Percentiles rank a stretch among this genome's conserved stretches.
phyloP scores from a whole-genome alignment of 1,140 invertebrate genomes.

The Eurosta solidaginis region DNA sequence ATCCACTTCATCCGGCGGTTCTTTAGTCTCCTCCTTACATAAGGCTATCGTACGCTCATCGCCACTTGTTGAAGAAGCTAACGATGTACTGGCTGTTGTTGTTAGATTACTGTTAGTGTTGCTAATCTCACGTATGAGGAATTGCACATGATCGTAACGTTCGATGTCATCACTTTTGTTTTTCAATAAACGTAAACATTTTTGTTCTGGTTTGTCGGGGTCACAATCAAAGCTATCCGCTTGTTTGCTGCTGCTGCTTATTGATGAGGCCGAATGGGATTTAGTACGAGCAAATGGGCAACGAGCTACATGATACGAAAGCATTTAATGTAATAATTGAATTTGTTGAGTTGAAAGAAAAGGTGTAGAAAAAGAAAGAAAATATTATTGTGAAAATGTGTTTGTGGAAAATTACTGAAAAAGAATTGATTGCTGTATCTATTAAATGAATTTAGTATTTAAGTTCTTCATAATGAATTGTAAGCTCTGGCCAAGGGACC shows the following conservation, averaged over 20 bases:
- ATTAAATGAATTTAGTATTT: no score
- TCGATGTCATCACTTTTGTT: conserved; percentile 59
- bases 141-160: conserved; percentile 88
- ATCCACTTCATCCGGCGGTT: conserved; percentile 51
- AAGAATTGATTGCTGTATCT: no score
- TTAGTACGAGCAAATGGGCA: conserved; percentile 35
- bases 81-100: conserved; percentile 63
- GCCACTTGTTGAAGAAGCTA: conserved; percentile 28
- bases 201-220: conserved; percentile 54
- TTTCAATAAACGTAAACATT: conserved; percentile 55
- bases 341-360: not conserved
- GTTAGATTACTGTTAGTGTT: conserved; percentile 41
- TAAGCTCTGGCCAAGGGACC: no score
- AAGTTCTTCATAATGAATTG: no score
- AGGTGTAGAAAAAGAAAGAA: not conserved
- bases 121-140: conserved; percentile 86
- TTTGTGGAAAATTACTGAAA: no score
- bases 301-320: conserved; percentile 26
- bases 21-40: conserved; percentile 66
- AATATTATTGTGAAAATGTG: no score
- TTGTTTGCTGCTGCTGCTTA: conserved; percentile 6
- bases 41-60: conserved; percentile 49
- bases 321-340: not conserved
- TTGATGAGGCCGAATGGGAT: conserved; percentile 31
- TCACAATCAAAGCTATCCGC: conserved; percentile 53